These are phyloP conservation scores for Galagoides demidoff DNA, from an alignment of 2,797 vertebrate species.

Conservation along the genomic window DNA sequence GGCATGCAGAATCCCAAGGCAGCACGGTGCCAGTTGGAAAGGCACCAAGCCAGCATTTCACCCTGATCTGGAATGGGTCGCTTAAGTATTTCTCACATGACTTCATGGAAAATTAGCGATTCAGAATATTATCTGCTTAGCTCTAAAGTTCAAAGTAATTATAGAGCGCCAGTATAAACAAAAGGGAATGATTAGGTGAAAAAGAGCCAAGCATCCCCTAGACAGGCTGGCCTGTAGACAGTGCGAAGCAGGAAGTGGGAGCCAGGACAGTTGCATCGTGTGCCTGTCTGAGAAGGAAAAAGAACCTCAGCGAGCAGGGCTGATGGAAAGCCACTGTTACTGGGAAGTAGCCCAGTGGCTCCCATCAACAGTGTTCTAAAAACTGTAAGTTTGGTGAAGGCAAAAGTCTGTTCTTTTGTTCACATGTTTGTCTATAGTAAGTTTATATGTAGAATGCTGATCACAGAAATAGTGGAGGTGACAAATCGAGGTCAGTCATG, in stretches of 20 bases:
- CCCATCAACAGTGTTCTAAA: background rate
- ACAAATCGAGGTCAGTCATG: background rate
- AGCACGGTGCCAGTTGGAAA: background rate
- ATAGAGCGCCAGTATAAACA: constrained; percentile 45
- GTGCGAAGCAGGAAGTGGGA: constrained; percentile 26
- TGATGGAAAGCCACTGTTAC: background rate
- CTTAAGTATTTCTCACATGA: background rate
- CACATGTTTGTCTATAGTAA: constrained; percentile 5
- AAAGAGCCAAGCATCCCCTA: background rate
- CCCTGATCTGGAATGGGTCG: background rate
- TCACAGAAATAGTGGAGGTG: background rate
- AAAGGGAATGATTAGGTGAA: background rate
- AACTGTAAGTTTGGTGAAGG: background rate
- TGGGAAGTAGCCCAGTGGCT: background rate
- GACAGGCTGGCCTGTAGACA: background rate
- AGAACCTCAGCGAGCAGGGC: background rate
- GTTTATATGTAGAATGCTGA: background rate
- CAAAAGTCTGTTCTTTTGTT: background rate
- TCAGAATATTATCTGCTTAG: constrained; percentile 52
- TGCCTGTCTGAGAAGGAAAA: background rate
- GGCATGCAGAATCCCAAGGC: background rate
- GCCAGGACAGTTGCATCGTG: background rate
- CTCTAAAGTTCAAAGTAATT: constrained; percentile 58
- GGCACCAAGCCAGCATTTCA: background rate
- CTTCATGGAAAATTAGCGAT: constrained; percentile 51